phyloP scores from a whole-genome alignment of 2,113 vertebrate genomes.

The Oophaga pumilio region DNA sequence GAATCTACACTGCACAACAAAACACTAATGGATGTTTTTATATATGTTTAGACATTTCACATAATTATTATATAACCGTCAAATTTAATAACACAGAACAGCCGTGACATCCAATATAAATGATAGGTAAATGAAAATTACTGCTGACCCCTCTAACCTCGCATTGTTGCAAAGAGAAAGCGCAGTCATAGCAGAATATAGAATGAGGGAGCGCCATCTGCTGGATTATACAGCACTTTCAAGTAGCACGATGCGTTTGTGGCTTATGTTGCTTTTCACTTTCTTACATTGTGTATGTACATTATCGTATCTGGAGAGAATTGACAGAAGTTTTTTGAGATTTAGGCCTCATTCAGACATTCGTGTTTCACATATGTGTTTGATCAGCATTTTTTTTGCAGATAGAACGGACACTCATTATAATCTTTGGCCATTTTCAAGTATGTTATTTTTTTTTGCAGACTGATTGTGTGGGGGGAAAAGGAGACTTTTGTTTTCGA shows the following conservation, averaged over 20 bases:
- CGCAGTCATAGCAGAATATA: not conserved
- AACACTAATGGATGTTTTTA: constrained; percentile 13
- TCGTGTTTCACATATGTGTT: too few species aligned
- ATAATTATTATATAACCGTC: constrained; percentile 35
- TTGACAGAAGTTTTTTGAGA: not conserved
- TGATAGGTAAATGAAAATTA: constrained; percentile 38
- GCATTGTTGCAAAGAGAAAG: not conserved
- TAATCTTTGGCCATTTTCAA: too few species aligned
- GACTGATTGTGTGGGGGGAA: too few species aligned
- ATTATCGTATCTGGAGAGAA: not conserved
- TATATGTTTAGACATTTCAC: constrained; percentile 19
- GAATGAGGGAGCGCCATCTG: constrained; percentile 43
- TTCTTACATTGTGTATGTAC: not conserved
- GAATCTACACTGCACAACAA: not conserved
- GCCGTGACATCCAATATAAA: constrained; percentile 25
- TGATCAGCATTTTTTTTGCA: too few species aligned
- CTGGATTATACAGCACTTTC: not conserved
- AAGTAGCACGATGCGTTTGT: not conserved
- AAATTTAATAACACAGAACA: constrained; percentile 13
- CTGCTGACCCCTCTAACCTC: constrained; percentile 7
- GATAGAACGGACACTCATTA: too few species aligned
- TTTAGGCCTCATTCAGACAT: too few species aligned
- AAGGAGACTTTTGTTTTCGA: too few species aligned
- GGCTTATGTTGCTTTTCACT: not conserved
- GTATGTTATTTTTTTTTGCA: too few species aligned